Conservation (phyloP, 2,113 vertebrate species). For the Pao palembangensis region DNA sequence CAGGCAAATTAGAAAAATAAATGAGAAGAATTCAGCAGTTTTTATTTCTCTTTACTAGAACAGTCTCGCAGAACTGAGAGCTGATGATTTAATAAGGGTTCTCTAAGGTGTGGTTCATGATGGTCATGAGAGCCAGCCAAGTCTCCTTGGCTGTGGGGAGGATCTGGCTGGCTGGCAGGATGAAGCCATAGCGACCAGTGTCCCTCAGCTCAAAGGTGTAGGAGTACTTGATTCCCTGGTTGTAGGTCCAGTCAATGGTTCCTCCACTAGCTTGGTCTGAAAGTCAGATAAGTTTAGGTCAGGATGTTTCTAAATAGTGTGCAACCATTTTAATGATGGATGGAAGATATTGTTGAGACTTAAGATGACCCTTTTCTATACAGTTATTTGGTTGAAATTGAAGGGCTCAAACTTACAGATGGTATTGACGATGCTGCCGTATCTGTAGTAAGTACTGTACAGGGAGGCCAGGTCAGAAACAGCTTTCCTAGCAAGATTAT, state of each 20-base stretch:
- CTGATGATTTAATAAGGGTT: constrained; percentile 73
- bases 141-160: constrained; percentile 87
- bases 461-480: constrained; percentile 79
- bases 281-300: neutral
- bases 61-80: too few species aligned
- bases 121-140: constrained; percentile 82
- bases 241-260: constrained; percentile 90
- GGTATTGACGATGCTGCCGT: constrained; percentile 85
- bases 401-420: constrained; percentile 83
- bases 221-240: constrained; percentile 89
- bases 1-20: too few species aligned
- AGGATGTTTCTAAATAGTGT: too few species aligned
- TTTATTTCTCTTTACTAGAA: too few species aligned
- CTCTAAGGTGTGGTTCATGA: constrained; percentile 79
- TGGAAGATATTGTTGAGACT: neutral
- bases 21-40: too few species aligned
- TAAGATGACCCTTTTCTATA: neutral
- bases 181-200: constrained; percentile 84
- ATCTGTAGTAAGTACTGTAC: constrained; percentile 80
- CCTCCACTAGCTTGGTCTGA: constrained; percentile 85
- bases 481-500: constrained; percentile 77
- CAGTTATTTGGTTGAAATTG: neutral
- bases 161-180: constrained; percentile 88
- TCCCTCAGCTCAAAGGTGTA: constrained; percentile 93
- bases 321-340: neutral